phyloP scores from a whole-genome alignment of 2,888 invertebrate species.

The Polyommatus icarus region DNA sequence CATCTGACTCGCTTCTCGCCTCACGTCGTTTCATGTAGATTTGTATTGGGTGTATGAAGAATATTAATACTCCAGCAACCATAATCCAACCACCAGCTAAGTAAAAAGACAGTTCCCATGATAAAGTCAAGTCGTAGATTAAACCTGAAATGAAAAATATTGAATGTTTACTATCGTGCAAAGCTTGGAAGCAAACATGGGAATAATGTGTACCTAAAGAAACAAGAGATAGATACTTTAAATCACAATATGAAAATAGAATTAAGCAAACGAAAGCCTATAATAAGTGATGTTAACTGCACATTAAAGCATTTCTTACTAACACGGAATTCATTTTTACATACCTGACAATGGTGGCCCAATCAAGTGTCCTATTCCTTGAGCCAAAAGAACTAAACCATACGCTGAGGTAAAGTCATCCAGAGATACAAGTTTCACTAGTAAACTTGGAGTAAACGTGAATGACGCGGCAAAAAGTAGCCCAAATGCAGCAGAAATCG shows the following conservation, averaged over 20 bases:
- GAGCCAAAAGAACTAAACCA: constrained; percentile 92
- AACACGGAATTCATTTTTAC: background rate
- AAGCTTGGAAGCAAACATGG: too few species aligned
- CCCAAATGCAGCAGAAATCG: constrained; percentile 86
- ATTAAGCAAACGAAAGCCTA: too few species aligned
- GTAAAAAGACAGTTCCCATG: constrained; percentile 90
- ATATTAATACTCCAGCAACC: constrained; percentile 86
- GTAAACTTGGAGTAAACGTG: constrained; percentile 93
- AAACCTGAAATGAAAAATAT: constrained; percentile 84
- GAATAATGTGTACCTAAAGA: too few species aligned
- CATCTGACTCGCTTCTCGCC: constrained; percentile 34
- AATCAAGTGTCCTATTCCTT: constrained; percentile 94
- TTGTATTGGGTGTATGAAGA: constrained; percentile 82
- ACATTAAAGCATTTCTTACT: background rate
- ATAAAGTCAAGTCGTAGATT: constrained; percentile 83
- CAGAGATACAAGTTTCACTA: constrained; percentile 92
- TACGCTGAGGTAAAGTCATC: constrained; percentile 96
- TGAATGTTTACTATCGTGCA: background rate
- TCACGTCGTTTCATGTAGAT: constrained; percentile 60
- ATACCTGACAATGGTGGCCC: constrained; percentile 95
- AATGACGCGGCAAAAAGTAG: constrained; percentile 95
- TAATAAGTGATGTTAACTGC: background rate
- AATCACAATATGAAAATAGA: too few species aligned
- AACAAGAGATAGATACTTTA: too few species aligned
- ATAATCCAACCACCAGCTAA: constrained; percentile 90